phyloP scores from a whole-genome alignment of 2,888 invertebrate species.

The Scaptomyza tumidula region DNA sequence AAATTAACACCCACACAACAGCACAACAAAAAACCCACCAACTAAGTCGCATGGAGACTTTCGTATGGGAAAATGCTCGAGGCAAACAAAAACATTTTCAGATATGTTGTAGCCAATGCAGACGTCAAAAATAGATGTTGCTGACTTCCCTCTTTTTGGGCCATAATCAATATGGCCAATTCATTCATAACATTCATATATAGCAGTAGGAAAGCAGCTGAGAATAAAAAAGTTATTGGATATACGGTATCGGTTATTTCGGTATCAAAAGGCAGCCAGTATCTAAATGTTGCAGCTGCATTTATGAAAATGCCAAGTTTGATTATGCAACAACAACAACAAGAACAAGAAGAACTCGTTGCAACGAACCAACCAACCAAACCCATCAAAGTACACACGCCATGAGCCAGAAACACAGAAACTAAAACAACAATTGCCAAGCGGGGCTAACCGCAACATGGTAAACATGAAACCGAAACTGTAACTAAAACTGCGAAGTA shows the following conservation, averaged over 20 bases:
- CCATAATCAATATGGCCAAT: constrained; percentile 36
- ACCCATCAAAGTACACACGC: constrained; percentile 70
- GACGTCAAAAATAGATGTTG: constrained; percentile 10
- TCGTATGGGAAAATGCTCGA: constrained; percentile 47
- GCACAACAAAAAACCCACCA: constrained; percentile 3
- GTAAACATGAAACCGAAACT: constrained; percentile 77
- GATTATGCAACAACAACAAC: constrained; percentile 63
- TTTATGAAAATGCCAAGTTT: constrained; percentile 72
- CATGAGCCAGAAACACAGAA: constrained; percentile 37
- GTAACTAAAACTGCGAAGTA: constrained; percentile 72
- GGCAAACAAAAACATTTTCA: constrained; percentile 22
- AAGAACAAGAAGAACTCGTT: constrained; percentile 24
- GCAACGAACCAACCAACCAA: constrained; percentile 4
- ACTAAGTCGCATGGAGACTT: constrained; percentile 17
- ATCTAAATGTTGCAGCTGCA: constrained; percentile 38
- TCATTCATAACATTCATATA: constrained; percentile 40
- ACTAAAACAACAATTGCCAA: constrained; percentile 23
- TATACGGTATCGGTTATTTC: constrained; percentile 23
- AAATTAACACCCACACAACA: constrained; percentile 49
- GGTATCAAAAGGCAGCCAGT: constrained; percentile 20
- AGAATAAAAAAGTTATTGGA: constrained; percentile 11
- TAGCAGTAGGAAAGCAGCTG: constrained; percentile 16
- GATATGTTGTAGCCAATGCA: constrained; percentile 15
- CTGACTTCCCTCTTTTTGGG: constrained; percentile 9
- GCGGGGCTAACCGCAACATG: constrained; percentile 65